Percentiles rank a stretch among this genome's conserved stretches.
Conservation (phyloP, 2,113 vertebrate genomes). For the Leptosomus discolor region DNA sequence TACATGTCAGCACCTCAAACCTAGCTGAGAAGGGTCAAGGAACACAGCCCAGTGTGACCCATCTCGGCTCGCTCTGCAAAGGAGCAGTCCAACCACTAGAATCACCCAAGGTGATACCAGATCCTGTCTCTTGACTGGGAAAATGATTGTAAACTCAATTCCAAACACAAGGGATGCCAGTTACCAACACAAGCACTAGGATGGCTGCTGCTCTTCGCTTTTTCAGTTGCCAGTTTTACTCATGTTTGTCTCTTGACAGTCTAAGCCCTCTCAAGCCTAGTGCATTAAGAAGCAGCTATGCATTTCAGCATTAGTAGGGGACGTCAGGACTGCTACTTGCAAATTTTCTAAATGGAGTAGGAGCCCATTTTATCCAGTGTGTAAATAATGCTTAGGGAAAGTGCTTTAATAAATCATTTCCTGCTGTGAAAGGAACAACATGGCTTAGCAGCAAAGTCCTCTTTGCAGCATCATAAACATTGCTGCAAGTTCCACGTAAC, state of each 20-base stretch:
- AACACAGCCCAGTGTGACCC: not conserved
- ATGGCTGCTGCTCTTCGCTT: not conserved
- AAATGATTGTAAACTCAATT: not conserved
- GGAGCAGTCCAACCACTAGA: not conserved
- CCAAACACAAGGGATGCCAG: not conserved
- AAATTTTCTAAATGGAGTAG: not conserved
- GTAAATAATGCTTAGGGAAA: not conserved
- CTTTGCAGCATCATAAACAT: not conserved
- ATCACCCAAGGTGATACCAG: not conserved
- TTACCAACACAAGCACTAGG: not conserved
- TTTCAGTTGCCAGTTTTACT: not conserved
- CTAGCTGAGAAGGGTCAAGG: not conserved
- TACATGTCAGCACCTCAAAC: not conserved
- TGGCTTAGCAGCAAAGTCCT: constrained; percentile 20
- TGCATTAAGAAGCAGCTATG: not conserved
- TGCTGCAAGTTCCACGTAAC: not conserved
- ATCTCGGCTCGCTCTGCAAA: not conserved
- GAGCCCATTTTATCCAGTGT: not conserved
- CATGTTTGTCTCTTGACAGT: not conserved
- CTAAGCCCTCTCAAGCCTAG: not conserved
- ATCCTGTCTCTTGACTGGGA: not conserved
- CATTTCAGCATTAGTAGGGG: not conserved
- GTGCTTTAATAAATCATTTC: not conserved
- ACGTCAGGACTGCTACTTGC: not conserved
- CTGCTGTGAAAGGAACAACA: not conserved